These are phyloP conservation scores for Drosophila tropicalis DNA, from an alignment of 1,140 invertebrate species.

Conservation along the genomic window DNA sequence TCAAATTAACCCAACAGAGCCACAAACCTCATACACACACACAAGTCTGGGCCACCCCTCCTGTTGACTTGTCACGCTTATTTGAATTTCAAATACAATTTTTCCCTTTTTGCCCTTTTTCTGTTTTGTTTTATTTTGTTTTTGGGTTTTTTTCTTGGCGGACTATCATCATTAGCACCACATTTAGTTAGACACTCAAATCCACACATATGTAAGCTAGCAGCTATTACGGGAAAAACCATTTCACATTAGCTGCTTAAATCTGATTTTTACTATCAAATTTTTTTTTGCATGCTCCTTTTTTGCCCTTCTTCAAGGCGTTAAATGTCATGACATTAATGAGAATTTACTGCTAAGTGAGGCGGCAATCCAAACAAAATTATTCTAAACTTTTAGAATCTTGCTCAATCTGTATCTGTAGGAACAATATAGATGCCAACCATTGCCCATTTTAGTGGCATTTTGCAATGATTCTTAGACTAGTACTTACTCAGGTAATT, in stretches of 20 bases:
- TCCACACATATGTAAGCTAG: neutral
- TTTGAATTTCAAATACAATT: slow-evolving; percentile 27
- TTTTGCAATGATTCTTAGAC: neutral
- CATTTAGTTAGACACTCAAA: slow-evolving; percentile 50
- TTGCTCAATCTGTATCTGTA: neutral
- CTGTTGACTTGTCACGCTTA: slow-evolving; percentile 14
- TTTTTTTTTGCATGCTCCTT: neutral
- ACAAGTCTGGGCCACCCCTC: neutral
- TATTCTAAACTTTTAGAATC: neutral
- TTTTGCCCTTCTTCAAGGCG: neutral
- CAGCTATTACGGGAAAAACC: neutral
- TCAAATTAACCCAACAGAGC: slow-evolving; percentile 67
- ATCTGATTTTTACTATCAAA: slow-evolving; percentile 14
- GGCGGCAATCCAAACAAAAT: slow-evolving; percentile 3
- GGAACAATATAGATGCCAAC: neutral
- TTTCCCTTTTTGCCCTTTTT: slow-evolving; percentile 11
- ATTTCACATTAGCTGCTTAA: slow-evolving; percentile 14
- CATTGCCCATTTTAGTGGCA: neutral
- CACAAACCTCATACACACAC: slow-evolving; percentile 11
- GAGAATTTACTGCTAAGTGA: slow-evolving; percentile 20
- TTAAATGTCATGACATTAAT: slow-evolving; percentile 20
- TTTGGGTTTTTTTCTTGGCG: slow-evolving; percentile 5
- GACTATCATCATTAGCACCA: slow-evolving; percentile 63
- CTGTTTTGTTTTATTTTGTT: neutral
- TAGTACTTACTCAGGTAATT: too few species aligned